A percentile compares a stretch with the other conserved stretches of the same genome.
These are phyloP conservation scores for Cydia strobilella DNA, from an alignment of 1,140 invertebrate species.

Conservation along the genomic window DNA sequence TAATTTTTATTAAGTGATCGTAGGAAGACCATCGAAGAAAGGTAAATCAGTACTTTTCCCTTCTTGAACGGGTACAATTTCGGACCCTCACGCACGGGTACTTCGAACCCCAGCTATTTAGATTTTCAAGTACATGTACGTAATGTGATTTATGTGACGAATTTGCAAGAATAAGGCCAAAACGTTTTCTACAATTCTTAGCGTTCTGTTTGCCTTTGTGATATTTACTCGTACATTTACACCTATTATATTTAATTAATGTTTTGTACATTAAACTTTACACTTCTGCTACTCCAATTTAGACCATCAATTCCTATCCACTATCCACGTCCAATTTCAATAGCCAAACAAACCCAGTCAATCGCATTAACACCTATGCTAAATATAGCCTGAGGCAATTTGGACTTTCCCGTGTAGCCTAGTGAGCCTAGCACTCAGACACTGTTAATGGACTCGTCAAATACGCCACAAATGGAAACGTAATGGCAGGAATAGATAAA, in stretches of 20 bases:
- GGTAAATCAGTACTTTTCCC: neutral
- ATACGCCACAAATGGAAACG: neutral
- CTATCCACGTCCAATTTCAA: neutral
- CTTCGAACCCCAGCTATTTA: neutral
- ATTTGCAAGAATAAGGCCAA: no score
- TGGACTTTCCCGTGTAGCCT: neutral
- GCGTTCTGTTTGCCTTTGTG: no score
- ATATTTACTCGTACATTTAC: no score
- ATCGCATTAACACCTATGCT: neutral
- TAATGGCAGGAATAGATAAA: no score
- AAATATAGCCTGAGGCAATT: neutral
- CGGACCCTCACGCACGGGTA: neutral
- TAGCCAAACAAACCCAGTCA: neutral
- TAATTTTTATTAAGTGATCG: neutral
- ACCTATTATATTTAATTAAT: no score
- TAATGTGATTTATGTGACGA: neutral
- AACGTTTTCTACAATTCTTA: no score
- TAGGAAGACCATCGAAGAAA: neutral
- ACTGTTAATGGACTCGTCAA: conserved; percentile 8
- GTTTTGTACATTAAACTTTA: no score
- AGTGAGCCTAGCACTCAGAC: neutral
- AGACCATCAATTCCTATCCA: neutral
- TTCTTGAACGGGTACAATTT: neutral
- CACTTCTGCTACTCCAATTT: neutral
- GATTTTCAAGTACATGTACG: neutral